Evolutionary conservation across 2,797 vertebrate genomes (phyloP).

Genomic region (Cuniculus paca): DNA sequence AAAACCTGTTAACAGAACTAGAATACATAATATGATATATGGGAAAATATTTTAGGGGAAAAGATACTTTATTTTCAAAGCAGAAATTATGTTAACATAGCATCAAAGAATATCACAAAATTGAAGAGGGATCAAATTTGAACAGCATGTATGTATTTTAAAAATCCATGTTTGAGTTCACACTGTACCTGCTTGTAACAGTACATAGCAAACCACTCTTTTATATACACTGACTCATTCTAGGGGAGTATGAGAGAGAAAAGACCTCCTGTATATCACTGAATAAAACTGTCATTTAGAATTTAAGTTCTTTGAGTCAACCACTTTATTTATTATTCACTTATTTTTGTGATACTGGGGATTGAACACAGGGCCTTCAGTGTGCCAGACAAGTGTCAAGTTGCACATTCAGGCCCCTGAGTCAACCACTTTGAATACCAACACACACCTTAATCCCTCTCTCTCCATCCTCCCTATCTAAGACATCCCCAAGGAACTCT

Average conservation of each 20-base stretch:
- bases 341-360: not conserved
- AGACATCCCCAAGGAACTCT: conserved; percentile 76
- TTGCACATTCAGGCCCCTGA: not conserved
- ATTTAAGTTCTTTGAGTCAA: conserved; percentile 85
- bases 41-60: conserved; percentile 17
- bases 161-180: conserved; percentile 58
- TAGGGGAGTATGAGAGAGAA: conserved; percentile 75
- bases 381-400: not conserved
- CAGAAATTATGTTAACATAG: conserved; percentile 87
- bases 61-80: conserved; percentile 86
- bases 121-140: conserved; percentile 85
- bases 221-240: conserved; percentile 85
- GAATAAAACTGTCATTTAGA: conserved; percentile 83
- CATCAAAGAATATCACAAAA: conserved; percentile 84
- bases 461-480: conserved; percentile 71
- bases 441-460: conserved; percentile 76
- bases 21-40: conserved; percentile 84
- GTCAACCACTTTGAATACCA: conserved; percentile 86
- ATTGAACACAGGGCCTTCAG: not conserved
- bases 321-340: not conserved
- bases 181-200: conserved; percentile 66
- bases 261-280: conserved; percentile 81
- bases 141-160: conserved; percentile 68
- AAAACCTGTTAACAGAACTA: conserved; percentile 80
- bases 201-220: conserved; percentile 64